Evolutionary conservation across 2,888 invertebrate species (phyloP), one percentile per base, ranked within the genome.

Genomic region (Osmoderma eremita): DNA sequence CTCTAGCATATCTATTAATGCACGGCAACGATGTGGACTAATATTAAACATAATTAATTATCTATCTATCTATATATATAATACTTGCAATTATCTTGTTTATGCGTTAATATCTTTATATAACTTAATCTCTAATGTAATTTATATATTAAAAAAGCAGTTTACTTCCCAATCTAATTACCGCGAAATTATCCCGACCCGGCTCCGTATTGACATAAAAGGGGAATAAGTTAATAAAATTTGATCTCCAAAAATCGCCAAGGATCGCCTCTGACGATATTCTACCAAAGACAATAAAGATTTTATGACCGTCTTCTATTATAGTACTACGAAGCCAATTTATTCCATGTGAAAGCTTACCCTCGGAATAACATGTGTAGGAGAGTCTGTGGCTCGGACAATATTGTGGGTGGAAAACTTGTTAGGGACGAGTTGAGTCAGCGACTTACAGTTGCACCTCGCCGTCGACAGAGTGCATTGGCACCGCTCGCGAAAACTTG

Each of bases 401-500:
- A 36, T 56, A 58, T 65, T 56, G 65, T 65, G 58, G 65, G 65
- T 65, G 65, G 54, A 49, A 56, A 56, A 48, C 65, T 56, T 61
- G 58, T 45, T 61, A 61, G 45, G 30, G 41, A 45, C 48, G 30
- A 45, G 45, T 45, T 45, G 45, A 61, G 58, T 61, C 58, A 61
- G 58, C 58, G 58, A 45, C 45, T 61, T 45, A 61, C 58, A 61
- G 58, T 61, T 61, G 58, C 48, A 61, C 30, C 58, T 61, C 24
- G 45, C 45, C 45, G 36, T 15, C 45, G 58, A 61, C 41, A 36
- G 45, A 61, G 58, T 61, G 58, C 58, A 61, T 61, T 45, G 45
- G 58, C 45, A 58, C 17, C 30, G 41, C 20, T 20, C 22, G 41
- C 41, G 56, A 15, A 61, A 61, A n/a, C 15, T 48, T 45, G 17